Conservation (phyloP, 2,113 vertebrate genomes). For the Acanthochromis polyacanthus region DNA sequence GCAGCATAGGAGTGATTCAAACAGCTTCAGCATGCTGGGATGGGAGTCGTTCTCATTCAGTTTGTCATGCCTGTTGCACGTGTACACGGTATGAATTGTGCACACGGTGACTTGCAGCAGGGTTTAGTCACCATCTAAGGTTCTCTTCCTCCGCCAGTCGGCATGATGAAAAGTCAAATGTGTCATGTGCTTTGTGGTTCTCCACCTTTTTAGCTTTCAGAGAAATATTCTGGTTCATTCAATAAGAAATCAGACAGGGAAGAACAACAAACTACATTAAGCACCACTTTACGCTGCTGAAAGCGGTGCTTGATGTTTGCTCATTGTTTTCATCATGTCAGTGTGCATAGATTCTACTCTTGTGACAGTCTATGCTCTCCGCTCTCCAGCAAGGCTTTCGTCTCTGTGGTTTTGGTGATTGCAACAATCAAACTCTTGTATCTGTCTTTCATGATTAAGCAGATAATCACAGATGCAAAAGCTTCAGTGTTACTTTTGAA, state of each 20-base stretch:
- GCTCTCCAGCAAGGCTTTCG: conserved; percentile 9
- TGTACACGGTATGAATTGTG: background rate
- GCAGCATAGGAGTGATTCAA: conserved; percentile 51
- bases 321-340: conserved; percentile 34
- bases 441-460: conserved; percentile 32
- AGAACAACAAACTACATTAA: conserved; percentile 41
- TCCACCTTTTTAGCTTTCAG: conserved; percentile 18
- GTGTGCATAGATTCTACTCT: conserved; percentile 2
- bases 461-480: conserved; percentile 32
- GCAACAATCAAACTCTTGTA: conserved; percentile 19
- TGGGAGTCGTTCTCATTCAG: conserved; percentile 26
- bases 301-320: conserved; percentile 30
- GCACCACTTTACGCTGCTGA: conserved; percentile 17
- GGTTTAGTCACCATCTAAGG: conserved; percentile 7
- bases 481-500: conserved; percentile 25
- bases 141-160: conserved; percentile 24
- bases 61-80: background rate
- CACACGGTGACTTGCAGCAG: background rate
- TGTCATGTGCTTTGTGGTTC: conserved; percentile 25
- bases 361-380: conserved; percentile 6
- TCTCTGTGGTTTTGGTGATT: conserved; percentile 9
- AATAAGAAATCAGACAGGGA: conserved; percentile 28
- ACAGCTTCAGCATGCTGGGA: background rate
- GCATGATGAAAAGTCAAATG: conserved; percentile 33
- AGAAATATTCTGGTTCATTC: background rate